These are phyloP conservation scores for Drosophila lacteicornis DNA, from an alignment of 1,140 invertebrate species.

Conservation along the genomic window DNA sequence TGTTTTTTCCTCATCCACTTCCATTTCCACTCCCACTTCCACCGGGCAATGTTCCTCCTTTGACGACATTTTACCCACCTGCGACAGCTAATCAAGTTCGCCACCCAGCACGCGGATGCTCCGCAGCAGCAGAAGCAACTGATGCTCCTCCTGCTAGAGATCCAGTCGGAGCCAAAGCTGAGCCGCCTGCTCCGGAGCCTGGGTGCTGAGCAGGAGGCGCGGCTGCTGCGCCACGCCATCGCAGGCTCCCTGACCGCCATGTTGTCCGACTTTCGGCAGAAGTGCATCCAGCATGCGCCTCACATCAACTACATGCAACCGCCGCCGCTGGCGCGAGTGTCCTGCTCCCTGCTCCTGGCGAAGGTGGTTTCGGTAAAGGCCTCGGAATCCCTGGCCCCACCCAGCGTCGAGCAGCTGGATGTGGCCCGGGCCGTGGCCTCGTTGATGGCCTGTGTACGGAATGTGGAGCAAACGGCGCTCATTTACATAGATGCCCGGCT, in stretches of 20 bases:
- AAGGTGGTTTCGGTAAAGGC: slow-evolving; percentile 36
- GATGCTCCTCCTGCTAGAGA: slow-evolving; percentile 72
- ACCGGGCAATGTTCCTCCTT: slow-evolving; percentile 1
- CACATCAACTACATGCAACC: slow-evolving; percentile 84
- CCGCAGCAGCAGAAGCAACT: slow-evolving; percentile 74
- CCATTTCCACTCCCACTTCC: neutral
- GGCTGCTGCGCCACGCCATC: slow-evolving; percentile 66
- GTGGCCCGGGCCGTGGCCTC: slow-evolving; percentile 62
- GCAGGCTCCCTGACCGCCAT: slow-evolving; percentile 68
- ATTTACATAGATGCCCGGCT: slow-evolving; percentile 79
- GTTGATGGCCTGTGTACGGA: slow-evolving; percentile 57
- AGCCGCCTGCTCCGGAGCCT: slow-evolving; percentile 65
- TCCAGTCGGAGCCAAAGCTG: slow-evolving; percentile 81
- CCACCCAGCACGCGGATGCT: slow-evolving; percentile 68
- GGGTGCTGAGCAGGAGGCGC: slow-evolving; percentile 63
- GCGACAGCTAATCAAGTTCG: slow-evolving; percentile 81
- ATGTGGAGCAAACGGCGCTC: slow-evolving; percentile 69
- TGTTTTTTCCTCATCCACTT: slow-evolving; percentile 16
- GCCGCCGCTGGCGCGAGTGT: slow-evolving; percentile 74
- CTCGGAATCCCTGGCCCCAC: neutral
- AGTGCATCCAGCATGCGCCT: slow-evolving; percentile 83
- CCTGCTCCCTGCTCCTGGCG: slow-evolving; percentile 64
- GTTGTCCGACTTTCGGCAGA: slow-evolving; percentile 70
- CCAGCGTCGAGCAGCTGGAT: slow-evolving; percentile 52
- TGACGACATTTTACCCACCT: slow-evolving; percentile 12